A percentile compares a stretch with the other conserved stretches of the same genome.
Evolutionary conservation across 2,113 vertebrate genomes (phyloP).

Genomic region (Cryptomyrus ogoouensis): DNA sequence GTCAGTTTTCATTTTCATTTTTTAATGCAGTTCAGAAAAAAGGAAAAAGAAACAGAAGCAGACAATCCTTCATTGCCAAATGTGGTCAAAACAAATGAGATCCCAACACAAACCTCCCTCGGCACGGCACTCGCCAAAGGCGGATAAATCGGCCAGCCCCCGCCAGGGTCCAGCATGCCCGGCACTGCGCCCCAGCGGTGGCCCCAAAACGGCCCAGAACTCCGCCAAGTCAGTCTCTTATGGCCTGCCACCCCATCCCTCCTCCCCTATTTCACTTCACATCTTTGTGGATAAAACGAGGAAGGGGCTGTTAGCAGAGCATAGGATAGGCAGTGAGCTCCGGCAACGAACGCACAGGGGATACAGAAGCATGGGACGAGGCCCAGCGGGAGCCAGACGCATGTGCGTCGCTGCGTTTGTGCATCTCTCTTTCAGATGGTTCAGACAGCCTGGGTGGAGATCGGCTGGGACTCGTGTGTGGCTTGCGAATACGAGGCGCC

Average conservation of each 20-base stretch:
- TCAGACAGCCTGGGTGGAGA: neutral
- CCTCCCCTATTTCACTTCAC: slow-evolving; percentile 26
- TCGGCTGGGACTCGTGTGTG: neutral
- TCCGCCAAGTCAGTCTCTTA: slow-evolving; percentile 49
- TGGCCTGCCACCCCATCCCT: slow-evolving; percentile 42
- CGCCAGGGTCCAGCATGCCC: slow-evolving; percentile 49
- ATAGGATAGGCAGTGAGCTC: neutral
- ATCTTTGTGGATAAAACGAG: slow-evolving; percentile 42
- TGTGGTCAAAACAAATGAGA: slow-evolving; percentile 59
- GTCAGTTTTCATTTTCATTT: slow-evolving; percentile 34
- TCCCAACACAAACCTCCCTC: slow-evolving; percentile 49
- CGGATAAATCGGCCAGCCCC: slow-evolving; percentile 53
- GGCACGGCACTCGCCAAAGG: slow-evolving; percentile 53
- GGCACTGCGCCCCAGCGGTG: slow-evolving; percentile 38
- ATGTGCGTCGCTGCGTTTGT: neutral
- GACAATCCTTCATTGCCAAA: slow-evolving; percentile 54
- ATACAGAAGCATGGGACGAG: neutral
- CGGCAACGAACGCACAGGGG: neutral
- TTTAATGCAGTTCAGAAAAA: slow-evolving; percentile 33
- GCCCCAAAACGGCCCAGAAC: slow-evolving; percentile 52
- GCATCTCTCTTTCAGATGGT: neutral
- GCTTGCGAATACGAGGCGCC: neutral
- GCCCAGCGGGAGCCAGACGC: neutral
- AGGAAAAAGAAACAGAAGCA: slow-evolving; percentile 43
- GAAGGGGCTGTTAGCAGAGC: slow-evolving; percentile 23